These are phyloP conservation scores for Artemia sp. DNA, from an alignment of 2,888 invertebrate species.

Conservation along the genomic window DNA sequence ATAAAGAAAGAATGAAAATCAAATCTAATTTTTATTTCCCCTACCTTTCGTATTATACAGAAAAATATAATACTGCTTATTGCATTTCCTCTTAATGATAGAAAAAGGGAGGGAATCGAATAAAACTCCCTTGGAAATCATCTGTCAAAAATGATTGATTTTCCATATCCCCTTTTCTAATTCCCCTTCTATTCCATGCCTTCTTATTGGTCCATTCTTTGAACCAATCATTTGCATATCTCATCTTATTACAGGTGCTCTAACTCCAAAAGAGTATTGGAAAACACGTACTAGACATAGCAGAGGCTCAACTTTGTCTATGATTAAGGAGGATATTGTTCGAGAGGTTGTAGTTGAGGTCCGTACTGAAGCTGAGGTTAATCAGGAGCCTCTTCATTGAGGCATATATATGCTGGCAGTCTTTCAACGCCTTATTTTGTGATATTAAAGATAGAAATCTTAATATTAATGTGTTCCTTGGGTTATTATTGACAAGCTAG, in stretches of 20 bases:
- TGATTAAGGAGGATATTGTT: background rate
- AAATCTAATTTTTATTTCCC: too few species aligned
- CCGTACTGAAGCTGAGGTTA: background rate
- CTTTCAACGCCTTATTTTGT: too few species aligned
- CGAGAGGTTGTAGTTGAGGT: conserved; percentile 6
- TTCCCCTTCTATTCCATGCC: conserved; percentile 4
- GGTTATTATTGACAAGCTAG: too few species aligned
- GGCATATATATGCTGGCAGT: too few species aligned
- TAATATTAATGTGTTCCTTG: too few species aligned
- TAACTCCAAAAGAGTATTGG: conserved; percentile 9
- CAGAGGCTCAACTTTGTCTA: conserved; percentile 1
- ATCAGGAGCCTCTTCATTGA: too few species aligned
- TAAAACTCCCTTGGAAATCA: conserved; percentile 4
- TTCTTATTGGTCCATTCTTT: background rate
- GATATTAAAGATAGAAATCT: too few species aligned
- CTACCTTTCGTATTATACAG: too few species aligned
- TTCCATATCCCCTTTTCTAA: conserved; percentile 7
- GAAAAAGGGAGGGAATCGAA: conserved; percentile 2
- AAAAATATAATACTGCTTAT: too few species aligned
- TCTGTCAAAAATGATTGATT: conserved; percentile 13
- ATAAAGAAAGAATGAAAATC: too few species aligned
- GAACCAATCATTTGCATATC: background rate
- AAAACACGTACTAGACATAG: conserved; percentile 9
- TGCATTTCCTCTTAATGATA: too few species aligned
- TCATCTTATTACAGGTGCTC: background rate